Evolutionary conservation across 2,113 vertebrate genomes (phyloP).

Genomic region (Ellobius talpinus): DNA sequence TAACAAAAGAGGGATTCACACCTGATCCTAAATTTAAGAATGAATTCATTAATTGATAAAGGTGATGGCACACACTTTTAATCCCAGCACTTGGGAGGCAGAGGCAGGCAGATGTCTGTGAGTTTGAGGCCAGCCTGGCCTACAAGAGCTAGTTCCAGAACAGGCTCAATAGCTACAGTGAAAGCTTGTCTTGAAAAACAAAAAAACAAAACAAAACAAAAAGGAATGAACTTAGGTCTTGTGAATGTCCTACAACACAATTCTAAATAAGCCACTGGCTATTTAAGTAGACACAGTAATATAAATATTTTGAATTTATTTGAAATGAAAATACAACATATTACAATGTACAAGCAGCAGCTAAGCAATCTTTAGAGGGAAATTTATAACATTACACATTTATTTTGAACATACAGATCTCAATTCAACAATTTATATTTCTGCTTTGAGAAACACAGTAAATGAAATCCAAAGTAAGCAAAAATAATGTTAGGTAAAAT

Average conservation of each 20-base stretch:
- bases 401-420: constrained; percentile 34
- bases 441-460: constrained; percentile 17
- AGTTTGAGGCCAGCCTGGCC: too few species aligned
- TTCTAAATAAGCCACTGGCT: constrained; percentile 4
- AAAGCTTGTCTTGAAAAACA: too few species aligned
- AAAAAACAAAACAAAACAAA: too few species aligned
- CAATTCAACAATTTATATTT: constrained; percentile 18
- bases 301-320: neutral
- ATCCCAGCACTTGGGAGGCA: too few species aligned
- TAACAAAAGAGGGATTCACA: neutral
- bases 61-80: too few species aligned
- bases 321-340: constrained; percentile 44
- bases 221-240: neutral
- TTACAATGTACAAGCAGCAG: constrained; percentile 13
- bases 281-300: constrained; percentile 15
- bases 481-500: constrained; percentile 39
- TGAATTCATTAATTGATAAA: neutral
- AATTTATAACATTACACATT: neutral
- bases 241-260: neutral
- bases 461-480: constrained; percentile 56
- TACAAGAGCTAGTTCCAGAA: too few species aligned
- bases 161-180: too few species aligned
- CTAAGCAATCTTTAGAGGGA: neutral
- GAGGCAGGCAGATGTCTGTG: too few species aligned
- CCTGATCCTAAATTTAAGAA: neutral